Evolutionary conservation across 2,888 invertebrate species (phyloP), one percentile per base, ranked within the genome.

Genomic region (Coenonympha arcania): DNA sequence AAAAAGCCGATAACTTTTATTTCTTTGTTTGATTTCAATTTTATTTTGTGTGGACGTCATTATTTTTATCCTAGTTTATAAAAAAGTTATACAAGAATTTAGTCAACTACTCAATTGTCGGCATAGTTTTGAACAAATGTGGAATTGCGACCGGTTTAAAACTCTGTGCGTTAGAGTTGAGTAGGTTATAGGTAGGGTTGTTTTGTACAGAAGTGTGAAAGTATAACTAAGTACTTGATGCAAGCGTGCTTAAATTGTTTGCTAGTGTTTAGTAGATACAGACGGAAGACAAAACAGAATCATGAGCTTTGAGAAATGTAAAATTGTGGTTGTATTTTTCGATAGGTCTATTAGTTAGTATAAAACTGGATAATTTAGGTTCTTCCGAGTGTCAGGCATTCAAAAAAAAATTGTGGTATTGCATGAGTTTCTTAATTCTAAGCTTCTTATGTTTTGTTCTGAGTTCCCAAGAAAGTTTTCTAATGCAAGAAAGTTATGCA

Each of bases 141-240:
- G n/a, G n/a, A n/a, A n/a, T n/a, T n/a, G n/a, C n/a, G n/a, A n/a
- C n/a, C 20, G 36, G 11, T 36, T 3, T 9, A 19, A n/a, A 20
- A 36, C 8, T 2, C n/a, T 19, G 20, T 39, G 39, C 5, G 22
- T 48, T 43, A 24, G 20, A 48, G 36, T 33, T 36, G n/a, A 20
- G 6, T 36, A 33, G n/a, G n/a, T n/a, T n/a, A n/a, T n/a, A n/a
- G n/a, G n/a, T n/a, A n/a, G 33, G 31, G 15, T 31, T 26, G 20
- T 28, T 37, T 46, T 48, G 20, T 48, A 52, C 44, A 48, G 18
- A 52, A 52, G 52, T 52, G 43, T 52, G 33, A 44, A 43, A 43
- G 31, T 19, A 19, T 30, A 2, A 24, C 6, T 13, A n/a, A n/a
- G n/a, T n/a, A 30, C 13, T 11, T 5, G 11, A 30, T 20, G 22